These are phyloP conservation scores for Sphaeridia pumilis DNA, from an alignment of 2,888 invertebrate species.

Conservation along the genomic window DNA sequence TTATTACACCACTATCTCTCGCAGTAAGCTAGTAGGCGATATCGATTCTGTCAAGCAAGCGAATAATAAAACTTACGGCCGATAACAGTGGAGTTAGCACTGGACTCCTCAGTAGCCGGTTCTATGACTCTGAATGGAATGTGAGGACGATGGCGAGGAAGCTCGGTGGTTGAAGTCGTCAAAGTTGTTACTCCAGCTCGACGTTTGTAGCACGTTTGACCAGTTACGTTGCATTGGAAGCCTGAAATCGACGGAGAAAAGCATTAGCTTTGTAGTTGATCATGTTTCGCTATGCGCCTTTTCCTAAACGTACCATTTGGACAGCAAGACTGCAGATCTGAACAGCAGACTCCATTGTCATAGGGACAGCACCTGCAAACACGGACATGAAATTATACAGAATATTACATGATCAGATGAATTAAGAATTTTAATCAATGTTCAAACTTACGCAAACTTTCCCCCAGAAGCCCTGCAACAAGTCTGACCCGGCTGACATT, in stretches of 20 bases:
- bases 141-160: background rate
- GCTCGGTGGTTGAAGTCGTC: too few relatives aligned
- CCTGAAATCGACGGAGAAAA: constrained; percentile 1
- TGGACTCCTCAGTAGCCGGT: background rate
- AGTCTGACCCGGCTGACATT: background rate
- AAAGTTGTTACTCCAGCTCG: too few relatives aligned
- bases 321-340: constrained; percentile 5
- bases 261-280: background rate
- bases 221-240: constrained; percentile 1
- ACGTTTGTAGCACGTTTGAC: background rate
- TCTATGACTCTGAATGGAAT: background rate
- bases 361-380: constrained; percentile 8
- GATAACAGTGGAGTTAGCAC: background rate
- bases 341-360: constrained; percentile 1
- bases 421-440: background rate
- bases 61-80: too few relatives aligned
- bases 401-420: too few relatives aligned
- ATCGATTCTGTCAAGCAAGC: too few relatives aligned
- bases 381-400: too few relatives aligned
- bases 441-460: background rate
- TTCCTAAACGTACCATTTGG: constrained; percentile 5
- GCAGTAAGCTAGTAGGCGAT: too few relatives aligned
- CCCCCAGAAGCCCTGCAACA: background rate
- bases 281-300: background rate
- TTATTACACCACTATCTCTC: too few relatives aligned